Base-by-base conservation (phyloP, 2,113 vertebrate genomes). In the Cettia cetti region DNA sequence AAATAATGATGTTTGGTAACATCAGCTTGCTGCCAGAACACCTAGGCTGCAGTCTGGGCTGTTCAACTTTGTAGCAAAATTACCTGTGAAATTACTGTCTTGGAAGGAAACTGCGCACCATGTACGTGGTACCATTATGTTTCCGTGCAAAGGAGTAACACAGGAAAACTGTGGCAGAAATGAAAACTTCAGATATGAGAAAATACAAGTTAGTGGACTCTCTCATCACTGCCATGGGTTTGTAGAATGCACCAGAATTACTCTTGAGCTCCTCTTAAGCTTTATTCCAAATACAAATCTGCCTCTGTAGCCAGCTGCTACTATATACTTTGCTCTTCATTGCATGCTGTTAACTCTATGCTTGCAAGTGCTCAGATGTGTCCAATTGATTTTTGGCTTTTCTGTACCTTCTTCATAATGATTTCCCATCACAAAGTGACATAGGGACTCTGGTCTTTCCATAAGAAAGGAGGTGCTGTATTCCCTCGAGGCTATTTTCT, bases 1-100 rank as follows among this genome's bases (percentile, higher is more conserved):
- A 89, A 90, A 78, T 94, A 92, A 78, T 66, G 42, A 74, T 93
- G 57, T 91, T 84, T 94, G 75, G 65, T 71, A 64, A 70, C 56
- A 75, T 70, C 83, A 83, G 33, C 23, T 86, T 90, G 76, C 72
- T 90, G 76, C 89, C 69, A 86, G 86, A 90, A 88, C 88, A 92
- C 89, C 82, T 82, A 83, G 35, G 42, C 61, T 81, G 52, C 28
- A 24, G 28, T 74, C 28, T 37, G 56, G 27, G 27, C 50, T 78
- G 33, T 86, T 93, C 24, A 60, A 12, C 26, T 76, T 78, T 12
- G 24, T 61, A 42, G 42, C 16, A 52, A 68, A 78, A 66, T 77
- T 70, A 77, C 54, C 64, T 60, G 56, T 66, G 72, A 74, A 82
- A 86, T 74, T 42, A 66, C 42, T 90, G 39, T 44, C 35, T 59